phyloP scores from a whole-genome alignment of 2,888 invertebrate species.

The Diarsia mendica region DNA sequence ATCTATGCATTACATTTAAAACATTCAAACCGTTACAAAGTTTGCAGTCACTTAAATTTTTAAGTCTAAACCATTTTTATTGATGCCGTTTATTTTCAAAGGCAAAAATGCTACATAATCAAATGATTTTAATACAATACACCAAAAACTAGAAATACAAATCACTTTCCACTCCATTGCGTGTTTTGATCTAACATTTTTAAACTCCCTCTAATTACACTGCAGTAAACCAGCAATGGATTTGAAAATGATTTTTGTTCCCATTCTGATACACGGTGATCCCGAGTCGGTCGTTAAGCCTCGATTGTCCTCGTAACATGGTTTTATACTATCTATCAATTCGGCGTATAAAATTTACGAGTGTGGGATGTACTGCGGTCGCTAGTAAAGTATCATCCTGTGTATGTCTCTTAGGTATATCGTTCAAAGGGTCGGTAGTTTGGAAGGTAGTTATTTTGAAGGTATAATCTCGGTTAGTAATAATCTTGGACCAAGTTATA shows the following conservation, averaged over 20 bases:
- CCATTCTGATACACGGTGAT: slow-evolving; percentile 39
- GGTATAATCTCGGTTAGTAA: background rate
- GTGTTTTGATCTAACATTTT: background rate
- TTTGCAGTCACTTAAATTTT: background rate
- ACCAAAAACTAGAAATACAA: background rate
- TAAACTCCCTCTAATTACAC: background rate
- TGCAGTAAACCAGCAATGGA: slow-evolving; percentile 34
- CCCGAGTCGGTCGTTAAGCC: slow-evolving; percentile 52
- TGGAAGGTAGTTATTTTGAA: slow-evolving; percentile 22
- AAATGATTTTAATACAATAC: slow-evolving; percentile 15
- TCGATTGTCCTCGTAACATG: slow-evolving; percentile 64
- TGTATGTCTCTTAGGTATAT: slow-evolving; percentile 14
- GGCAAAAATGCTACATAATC: slow-evolving; percentile 12
- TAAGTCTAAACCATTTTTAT: slow-evolving; percentile 17
- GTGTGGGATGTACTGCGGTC: slow-evolving; percentile 42
- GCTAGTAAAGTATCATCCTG: slow-evolving; percentile 29
- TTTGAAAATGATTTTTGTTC: slow-evolving; percentile 25
- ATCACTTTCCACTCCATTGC: slow-evolving; percentile 18
- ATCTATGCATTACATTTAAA: too few relatives aligned
- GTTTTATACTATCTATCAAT: slow-evolving; percentile 66
- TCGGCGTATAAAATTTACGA: slow-evolving; percentile 64
- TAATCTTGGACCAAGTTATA: background rate
- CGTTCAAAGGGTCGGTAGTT: slow-evolving; percentile 8
- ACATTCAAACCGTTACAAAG: background rate
- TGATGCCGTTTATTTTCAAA: background rate